These are phyloP conservation scores for Drosophila ohnishii DNA, from an alignment of 1,140 invertebrate species.

Conservation along the genomic window DNA sequence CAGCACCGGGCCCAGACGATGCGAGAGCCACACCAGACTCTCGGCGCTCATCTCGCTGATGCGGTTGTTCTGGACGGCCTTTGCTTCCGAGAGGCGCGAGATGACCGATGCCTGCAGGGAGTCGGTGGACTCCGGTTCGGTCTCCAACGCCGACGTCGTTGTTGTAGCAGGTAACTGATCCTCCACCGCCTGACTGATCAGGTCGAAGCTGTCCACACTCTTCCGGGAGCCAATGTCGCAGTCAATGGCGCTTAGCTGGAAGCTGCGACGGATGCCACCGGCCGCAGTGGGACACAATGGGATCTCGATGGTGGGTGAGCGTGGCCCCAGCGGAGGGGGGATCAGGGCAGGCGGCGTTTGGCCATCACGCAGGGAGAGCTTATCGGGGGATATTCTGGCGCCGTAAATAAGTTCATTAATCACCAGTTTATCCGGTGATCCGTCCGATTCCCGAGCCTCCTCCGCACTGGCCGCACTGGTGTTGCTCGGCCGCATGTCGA, in stretches of 20 bases:
- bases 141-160: constrained; percentile 10
- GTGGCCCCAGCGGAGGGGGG: constrained; percentile 71
- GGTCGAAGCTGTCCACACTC: constrained; percentile 82
- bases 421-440: constrained; percentile 69
- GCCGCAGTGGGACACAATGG: constrained; percentile 70
- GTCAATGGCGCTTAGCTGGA: constrained; percentile 85
- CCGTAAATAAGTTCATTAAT: constrained; percentile 78
- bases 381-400: constrained; percentile 69
- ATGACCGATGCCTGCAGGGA: constrained; percentile 78
- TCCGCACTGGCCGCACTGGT: constrained; percentile 83
- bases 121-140: constrained; percentile 52
- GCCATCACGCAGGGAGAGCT: constrained; percentile 69
- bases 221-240: constrained; percentile 86
- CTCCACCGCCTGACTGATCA: constrained; percentile 66
- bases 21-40: constrained; percentile 95
- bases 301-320: constrained; percentile 86
- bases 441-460: constrained; percentile 81
- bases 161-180: constrained; percentile 16
- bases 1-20: constrained; percentile 96
- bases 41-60: constrained; percentile 96
- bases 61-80: constrained; percentile 84
- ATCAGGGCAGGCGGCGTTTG: constrained; percentile 50
- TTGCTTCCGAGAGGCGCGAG: constrained; percentile 68
- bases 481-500: constrained; percentile 82
- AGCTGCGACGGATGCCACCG: constrained; percentile 77